Conservation (phyloP, 2,888 invertebrate species). For the Ochlodes sylvanus region DNA sequence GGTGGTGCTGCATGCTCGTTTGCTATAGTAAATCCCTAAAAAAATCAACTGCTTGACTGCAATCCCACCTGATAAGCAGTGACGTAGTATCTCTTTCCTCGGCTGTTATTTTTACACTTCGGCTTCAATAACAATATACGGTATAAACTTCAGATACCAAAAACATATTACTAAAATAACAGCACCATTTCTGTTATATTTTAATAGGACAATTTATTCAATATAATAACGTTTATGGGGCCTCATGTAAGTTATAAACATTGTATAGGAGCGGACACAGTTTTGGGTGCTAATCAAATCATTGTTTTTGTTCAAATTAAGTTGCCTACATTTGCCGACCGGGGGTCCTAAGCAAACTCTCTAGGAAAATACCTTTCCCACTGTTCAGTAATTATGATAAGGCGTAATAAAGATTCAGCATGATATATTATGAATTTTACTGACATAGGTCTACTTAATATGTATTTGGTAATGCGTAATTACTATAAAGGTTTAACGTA, state of each 20-base stretch:
- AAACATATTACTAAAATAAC: not conserved
- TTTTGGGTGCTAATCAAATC: slow-evolving; percentile 53
- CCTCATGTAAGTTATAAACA: not conserved
- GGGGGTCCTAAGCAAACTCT: slow-evolving; percentile 54
- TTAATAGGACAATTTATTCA: slow-evolving; percentile 6
- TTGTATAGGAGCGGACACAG: slow-evolving; percentile 34
- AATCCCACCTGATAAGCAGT: no score
- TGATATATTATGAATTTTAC: no score
- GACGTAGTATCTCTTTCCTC: no score
- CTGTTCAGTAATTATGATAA: slow-evolving; percentile 40
- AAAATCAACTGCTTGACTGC: no score
- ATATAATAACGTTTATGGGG: not conserved
- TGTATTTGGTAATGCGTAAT: no score
- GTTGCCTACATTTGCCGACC: slow-evolving; percentile 50
- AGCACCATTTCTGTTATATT: not conserved
- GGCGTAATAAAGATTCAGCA: not conserved
- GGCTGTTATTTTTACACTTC: no score
- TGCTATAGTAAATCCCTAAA: no score
- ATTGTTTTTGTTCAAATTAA: slow-evolving; percentile 54
- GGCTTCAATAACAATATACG: no score
- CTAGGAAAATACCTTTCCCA: slow-evolving; percentile 47
- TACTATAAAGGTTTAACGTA: no score
- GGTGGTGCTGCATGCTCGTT: no score
- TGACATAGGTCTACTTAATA: no score
- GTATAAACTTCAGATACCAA: not conserved